These are phyloP conservation scores for Cinclus cinclus DNA, from an alignment of 2,113 vertebrate genomes.

Conservation along the genomic window DNA sequence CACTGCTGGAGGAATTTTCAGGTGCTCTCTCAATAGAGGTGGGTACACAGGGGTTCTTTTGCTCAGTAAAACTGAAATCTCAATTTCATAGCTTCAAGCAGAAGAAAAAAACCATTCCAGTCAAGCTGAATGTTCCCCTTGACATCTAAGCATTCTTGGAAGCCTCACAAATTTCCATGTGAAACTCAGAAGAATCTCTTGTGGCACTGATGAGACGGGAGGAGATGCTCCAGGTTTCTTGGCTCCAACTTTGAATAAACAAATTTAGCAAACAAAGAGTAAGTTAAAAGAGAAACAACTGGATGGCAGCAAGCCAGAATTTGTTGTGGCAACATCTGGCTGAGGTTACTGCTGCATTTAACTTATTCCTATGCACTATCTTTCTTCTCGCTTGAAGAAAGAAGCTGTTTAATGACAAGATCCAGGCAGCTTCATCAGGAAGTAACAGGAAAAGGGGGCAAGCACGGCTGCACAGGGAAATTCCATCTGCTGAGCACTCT, in stretches of 20 bases:
- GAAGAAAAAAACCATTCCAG: not conserved
- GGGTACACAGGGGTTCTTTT: not conserved
- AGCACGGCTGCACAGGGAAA: rapidly evolving
- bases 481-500: not conserved
- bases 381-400: not conserved
- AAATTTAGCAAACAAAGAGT: not conserved
- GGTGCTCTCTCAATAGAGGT: not conserved
- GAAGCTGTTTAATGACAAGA: not conserved
- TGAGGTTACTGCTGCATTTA: not conserved
- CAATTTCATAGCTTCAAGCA: not conserved
- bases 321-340: not conserved
- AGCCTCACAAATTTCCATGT: not conserved
- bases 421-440: not conserved
- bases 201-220: not conserved
- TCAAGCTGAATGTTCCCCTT: not conserved
- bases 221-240: not conserved
- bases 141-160: not conserved
- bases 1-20: not conserved
- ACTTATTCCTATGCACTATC: not conserved
- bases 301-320: not conserved
- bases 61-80: not conserved
- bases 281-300: not conserved
- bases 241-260: not conserved
- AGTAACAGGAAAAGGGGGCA: not conserved
- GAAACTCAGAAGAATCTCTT: not conserved